Percentiles rank a stretch among this genome's conserved stretches.
phyloP scores from a whole-genome alignment of 2,113 vertebrate genomes.

The Pristiophorus japonicus region DNA sequence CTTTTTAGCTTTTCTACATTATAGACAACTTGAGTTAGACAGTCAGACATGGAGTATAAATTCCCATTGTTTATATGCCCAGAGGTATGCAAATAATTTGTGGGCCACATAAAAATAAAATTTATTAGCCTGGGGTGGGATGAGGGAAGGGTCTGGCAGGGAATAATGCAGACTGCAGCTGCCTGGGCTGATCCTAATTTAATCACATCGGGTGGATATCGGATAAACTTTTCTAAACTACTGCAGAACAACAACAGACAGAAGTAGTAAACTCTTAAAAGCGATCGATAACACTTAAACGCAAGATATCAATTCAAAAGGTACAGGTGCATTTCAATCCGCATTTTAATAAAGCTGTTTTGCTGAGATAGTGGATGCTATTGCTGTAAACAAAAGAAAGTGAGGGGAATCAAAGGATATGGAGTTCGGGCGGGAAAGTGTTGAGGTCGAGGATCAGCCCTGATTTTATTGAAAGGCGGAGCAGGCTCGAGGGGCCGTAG shows the following conservation, averaged over 20 bases:
- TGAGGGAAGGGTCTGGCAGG: not conserved
- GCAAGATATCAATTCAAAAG: not conserved
- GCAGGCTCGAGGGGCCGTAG: no score
- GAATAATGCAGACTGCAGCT: not conserved
- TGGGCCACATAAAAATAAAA: not conserved
- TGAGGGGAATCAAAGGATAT: no score
- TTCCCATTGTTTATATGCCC: not conserved
- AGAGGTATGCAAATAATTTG: constrained; percentile 12
- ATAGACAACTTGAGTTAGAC: not conserved
- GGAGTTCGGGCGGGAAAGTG: no score
- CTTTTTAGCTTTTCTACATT: not conserved
- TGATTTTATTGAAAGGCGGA: no score
- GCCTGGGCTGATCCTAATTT: not conserved
- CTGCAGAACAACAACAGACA: not conserved
- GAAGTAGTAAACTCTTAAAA: not conserved
- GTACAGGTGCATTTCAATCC: not conserved
- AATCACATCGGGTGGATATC: not conserved
- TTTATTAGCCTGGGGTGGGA: not conserved
- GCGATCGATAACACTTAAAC: not conserved
- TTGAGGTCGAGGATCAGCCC: no score
- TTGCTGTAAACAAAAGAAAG: not conserved
- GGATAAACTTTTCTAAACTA: not conserved
- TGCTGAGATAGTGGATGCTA: not conserved
- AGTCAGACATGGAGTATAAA: not conserved
- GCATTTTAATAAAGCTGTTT: not conserved